A percentile compares a stretch with the other conserved stretches of the same genome.
Conservation (phyloP, 2,888 invertebrate genomes). For the Mimumesa dahlbomi region DNA sequence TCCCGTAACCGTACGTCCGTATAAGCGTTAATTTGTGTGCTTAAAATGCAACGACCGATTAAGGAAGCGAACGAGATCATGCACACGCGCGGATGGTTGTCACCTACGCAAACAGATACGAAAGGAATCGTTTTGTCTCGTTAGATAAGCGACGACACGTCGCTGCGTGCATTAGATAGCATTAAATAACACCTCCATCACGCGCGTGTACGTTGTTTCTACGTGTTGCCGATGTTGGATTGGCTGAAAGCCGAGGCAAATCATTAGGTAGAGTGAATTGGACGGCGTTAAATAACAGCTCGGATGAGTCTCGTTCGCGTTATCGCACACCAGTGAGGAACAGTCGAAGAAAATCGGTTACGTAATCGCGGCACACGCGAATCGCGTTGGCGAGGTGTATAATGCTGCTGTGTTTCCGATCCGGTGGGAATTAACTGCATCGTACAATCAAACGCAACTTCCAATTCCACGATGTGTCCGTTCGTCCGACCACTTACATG, state of each 20-base stretch:
- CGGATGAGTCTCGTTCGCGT: neutral
- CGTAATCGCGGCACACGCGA: slow-evolving; percentile 15
- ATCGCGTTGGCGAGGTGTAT: slow-evolving; percentile 7
- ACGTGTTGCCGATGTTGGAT: neutral
- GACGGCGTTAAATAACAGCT: slow-evolving; percentile 4
- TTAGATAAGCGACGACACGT: neutral
- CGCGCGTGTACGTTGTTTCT: neutral
- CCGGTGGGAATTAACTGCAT: neutral
- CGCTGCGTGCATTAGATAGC: neutral
- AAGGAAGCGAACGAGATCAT: neutral
- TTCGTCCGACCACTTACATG: neutral
- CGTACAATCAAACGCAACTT: no score
- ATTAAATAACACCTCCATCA: neutral
- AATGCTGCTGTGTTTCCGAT: neutral
- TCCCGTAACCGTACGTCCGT: no score
- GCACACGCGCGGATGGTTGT: neutral
- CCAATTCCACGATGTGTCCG: no score
- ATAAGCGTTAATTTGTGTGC: no score
- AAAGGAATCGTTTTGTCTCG: neutral
- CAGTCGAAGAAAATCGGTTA: slow-evolving; percentile 8
- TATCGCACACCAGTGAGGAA: neutral
- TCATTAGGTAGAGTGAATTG: neutral
- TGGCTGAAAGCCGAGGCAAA: neutral
- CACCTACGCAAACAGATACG: slow-evolving; percentile 7
- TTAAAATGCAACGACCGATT: neutral